A percentile compares a stretch with the other conserved stretches of the same genome.
Evolutionary conservation across 2,113 vertebrate genomes (phyloP).

Genomic region (Cathartes aura): DNA sequence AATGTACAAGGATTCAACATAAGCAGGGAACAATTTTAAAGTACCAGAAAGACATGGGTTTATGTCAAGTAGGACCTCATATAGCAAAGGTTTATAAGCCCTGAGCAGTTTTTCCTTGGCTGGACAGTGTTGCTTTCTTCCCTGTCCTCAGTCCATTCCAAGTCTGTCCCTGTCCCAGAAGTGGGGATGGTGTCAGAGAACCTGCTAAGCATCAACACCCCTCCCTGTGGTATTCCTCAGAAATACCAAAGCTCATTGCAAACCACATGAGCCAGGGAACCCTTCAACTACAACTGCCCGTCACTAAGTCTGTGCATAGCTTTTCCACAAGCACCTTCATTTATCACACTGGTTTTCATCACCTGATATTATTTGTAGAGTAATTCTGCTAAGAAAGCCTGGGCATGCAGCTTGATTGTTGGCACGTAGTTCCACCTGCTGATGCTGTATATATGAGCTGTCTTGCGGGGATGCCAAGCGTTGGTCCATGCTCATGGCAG

Average conservation of each 20-base stretch:
- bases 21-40: not conserved
- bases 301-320: not conserved
- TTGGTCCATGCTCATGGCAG: fast-evolving
- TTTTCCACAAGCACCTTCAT: not conserved
- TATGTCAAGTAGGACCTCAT: not conserved
- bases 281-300: not conserved
- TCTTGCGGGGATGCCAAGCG: not conserved
- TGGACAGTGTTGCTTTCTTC: not conserved
- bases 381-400: not conserved
- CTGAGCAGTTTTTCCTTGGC: not conserved
- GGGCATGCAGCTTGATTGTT: not conserved
- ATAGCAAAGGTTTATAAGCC: not conserved
- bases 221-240: not conserved
- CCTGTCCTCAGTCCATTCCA: not conserved
- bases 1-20: not conserved
- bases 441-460: not conserved
- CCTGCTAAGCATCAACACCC: not conserved
- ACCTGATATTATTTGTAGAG: not conserved
- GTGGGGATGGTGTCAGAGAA: not conserved
- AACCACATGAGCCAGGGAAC: not conserved
- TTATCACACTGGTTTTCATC: slow-evolving; percentile 25
- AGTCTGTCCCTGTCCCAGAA: not conserved
- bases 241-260: not conserved
- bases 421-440: not conserved
- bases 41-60: not conserved